Evolutionary conservation across 1,140 invertebrate genomes (phyloP).

Genomic region (Temnothorax nylanderi): DNA sequence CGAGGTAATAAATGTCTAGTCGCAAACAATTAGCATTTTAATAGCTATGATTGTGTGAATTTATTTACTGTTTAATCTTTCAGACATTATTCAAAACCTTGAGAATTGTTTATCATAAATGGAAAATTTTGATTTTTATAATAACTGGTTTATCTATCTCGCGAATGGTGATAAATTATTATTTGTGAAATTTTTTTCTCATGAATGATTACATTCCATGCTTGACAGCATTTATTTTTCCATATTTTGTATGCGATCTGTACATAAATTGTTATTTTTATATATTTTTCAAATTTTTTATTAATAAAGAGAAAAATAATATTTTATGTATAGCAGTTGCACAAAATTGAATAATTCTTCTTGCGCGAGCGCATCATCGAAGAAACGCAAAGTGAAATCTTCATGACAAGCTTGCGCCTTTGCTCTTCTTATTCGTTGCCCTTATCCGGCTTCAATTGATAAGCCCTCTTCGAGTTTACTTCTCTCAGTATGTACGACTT

Average conservation of each 20-base stretch:
- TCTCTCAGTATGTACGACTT: conserved; percentile 21
- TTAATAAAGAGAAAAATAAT: not conserved
- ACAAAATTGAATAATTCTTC: not conserved
- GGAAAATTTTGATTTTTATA: not conserved
- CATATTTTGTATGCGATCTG: not conserved
- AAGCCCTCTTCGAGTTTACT: conserved; percentile 44
- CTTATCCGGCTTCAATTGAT: not conserved
- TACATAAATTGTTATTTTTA: not conserved
- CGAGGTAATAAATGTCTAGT: not conserved
- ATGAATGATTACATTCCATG: not conserved
- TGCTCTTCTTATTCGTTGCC: not conserved
- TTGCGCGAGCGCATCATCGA: not conserved
- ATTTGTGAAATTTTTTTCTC: not conserved
- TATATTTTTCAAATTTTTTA: not conserved
- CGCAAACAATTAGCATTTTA: not conserved
- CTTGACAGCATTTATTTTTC: not conserved
- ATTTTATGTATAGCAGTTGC: not conserved
- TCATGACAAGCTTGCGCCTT: not conserved
- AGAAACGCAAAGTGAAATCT: not conserved
- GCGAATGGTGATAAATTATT: not conserved
- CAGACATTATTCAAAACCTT: not conserved
- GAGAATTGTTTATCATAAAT: not conserved
- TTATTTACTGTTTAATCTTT: not conserved
- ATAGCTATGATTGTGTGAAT: not conserved
- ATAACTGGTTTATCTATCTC: not conserved